Conservation (phyloP, 2,888 invertebrate genomes). For the Patella depressa region DNA sequence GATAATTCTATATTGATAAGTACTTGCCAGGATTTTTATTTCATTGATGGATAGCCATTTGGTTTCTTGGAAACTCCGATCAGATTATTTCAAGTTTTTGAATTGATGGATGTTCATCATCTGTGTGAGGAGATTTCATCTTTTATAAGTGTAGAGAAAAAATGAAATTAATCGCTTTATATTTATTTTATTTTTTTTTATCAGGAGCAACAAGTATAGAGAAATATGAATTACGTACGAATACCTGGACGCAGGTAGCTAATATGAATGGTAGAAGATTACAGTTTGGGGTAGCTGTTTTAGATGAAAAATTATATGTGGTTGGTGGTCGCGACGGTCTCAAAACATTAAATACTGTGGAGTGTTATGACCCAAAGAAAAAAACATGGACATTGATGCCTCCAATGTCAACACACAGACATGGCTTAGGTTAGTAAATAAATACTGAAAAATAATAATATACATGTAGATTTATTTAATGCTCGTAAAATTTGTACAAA, state of each 20-base stretch:
- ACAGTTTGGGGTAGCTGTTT: constrained; percentile 91
- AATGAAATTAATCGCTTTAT: neutral
- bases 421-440: constrained; percentile 71
- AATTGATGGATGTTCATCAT: too few species aligned
- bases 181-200: constrained; percentile 13
- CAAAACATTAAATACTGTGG: constrained; percentile 80
- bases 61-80: too few species aligned
- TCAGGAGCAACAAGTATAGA: constrained; percentile 90
- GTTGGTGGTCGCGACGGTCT: constrained; percentile 94
- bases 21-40: too few species aligned
- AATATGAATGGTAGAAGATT: constrained; percentile 85
- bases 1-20: too few species aligned
- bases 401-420: constrained; percentile 90
- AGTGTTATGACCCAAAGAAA: constrained; percentile 73
- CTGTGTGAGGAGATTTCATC: too few species aligned
- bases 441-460: too few species aligned
- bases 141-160: too few species aligned
- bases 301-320: constrained; percentile 81
- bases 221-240: constrained; percentile 86
- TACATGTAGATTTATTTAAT: too few species aligned
- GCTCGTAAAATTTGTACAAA: too few species aligned
- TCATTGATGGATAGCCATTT: too few species aligned
- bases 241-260: constrained; percentile 83
- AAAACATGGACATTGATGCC: constrained; percentile 84
- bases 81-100: too few species aligned